Evolutionary conservation across 2,797 vertebrate genomes (phyloP), one percentile per base, ranked within the genome.

Genomic region (Danio aesculapii): DNA sequence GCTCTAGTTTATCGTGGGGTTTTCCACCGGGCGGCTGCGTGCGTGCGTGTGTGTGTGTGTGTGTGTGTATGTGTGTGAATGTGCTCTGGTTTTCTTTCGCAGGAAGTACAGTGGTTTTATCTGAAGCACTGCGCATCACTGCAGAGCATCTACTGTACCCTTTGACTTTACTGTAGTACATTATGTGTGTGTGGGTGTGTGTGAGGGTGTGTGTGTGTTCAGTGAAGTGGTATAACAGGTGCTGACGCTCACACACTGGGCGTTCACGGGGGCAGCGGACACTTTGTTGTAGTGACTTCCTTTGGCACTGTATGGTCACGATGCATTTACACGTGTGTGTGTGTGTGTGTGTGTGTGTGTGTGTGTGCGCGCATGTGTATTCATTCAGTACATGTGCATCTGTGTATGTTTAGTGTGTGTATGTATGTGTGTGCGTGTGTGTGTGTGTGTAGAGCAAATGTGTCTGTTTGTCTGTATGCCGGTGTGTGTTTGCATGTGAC

Each of bases 281-380:
- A 68, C 46, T 84, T 81, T 81, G 84, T 83, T 73, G 62, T 75
- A 69, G 74, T 7, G 44, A 67, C 61, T 79, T 86, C 67, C 79
- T 83, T 85, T 86, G 69, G 87, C 84, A 5, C 76, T 86, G 86
- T 61, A 81, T 55, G 44, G 86, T 88, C 87, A 85, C 75, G 78
- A 83, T 84, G 68, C 58, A 46, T 79, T 43, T 57, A 14, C 17
- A 21, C 75, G 55, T 76, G 66, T 66, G 17, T 61, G 62, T 72
- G 58, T 8, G 19, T 55, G 50, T 16, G 41, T 62, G 57, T 49
- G 21, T 46, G 80, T 47, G 71, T n/a, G 43, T 39, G 72, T 46
- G 57, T 9, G 85, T 86, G 86, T 75, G 30, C 3, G 30, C 3
- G 30, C 3, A 3, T 30, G 30, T 30, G 30, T 30, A 3, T 30